A percentile compares a stretch with the other conserved stretches of the same genome.
These are phyloP conservation scores for Xiphias gladius DNA, from an alignment of 2,113 vertebrate genomes.

Conservation along the genomic window DNA sequence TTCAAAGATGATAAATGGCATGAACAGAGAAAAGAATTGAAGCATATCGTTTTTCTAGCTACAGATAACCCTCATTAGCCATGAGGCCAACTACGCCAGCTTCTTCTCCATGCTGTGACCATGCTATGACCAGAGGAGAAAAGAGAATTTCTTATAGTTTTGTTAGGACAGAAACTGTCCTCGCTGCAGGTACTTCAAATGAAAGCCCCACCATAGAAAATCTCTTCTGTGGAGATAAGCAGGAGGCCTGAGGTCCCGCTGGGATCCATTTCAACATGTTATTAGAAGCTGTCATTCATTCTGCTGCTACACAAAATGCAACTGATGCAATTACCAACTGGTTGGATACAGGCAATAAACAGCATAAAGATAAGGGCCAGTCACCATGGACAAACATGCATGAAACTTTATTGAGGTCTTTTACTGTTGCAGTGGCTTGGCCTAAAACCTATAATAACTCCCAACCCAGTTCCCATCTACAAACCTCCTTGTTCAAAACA, in stretches of 20 bases:
- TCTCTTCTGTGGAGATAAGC: conserved; percentile 66
- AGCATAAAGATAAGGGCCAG: conserved; percentile 15
- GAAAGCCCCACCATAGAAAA: conserved; percentile 55
- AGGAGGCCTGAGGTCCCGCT: conserved; percentile 53
- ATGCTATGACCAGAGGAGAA: conserved; percentile 40
- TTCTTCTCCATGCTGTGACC: conserved; percentile 47
- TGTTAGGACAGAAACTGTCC: conserved; percentile 46
- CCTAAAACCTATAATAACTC: background rate
- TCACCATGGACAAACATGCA: conserved; percentile 48
- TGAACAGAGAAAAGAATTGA: conserved; percentile 46
- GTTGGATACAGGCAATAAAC: conserved; percentile 59
- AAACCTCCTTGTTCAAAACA: background rate
- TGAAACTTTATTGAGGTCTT: conserved; percentile 14
- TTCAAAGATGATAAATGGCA: conserved; percentile 67
- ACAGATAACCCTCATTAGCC: conserved; percentile 64
- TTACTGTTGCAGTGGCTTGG: background rate
- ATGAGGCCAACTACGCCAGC: conserved; percentile 30
- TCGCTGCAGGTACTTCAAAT: conserved; percentile 67
- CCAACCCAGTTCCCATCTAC: background rate
- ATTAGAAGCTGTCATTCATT: conserved; percentile 67
- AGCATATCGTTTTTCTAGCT: conserved; percentile 64
- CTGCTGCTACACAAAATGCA: conserved; percentile 36
- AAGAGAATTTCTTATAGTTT: conserved; percentile 65
- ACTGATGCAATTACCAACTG: conserved; percentile 45
- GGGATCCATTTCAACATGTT: conserved; percentile 69